Base-by-base conservation (phyloP, 2,888 invertebrate genomes). In the Drosophila lutescens region DNA sequence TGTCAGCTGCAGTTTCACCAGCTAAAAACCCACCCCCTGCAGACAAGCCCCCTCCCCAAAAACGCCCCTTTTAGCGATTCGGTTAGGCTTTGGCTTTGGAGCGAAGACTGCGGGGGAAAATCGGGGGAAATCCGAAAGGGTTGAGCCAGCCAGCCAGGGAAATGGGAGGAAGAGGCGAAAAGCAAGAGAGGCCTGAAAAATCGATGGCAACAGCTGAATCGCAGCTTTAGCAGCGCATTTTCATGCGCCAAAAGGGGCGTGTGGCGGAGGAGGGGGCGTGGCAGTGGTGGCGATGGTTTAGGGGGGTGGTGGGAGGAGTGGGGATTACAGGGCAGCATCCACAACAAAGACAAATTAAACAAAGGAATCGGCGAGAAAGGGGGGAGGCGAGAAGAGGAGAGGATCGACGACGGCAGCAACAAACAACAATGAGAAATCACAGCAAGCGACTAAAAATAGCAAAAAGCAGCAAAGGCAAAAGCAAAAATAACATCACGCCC, bases 291-390 rank as follows among this genome's bases (percentile, higher is more conserved):
- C 46, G 26, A 5, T 5, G 32, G 32, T 10, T 10, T 10, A 13
- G 44, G 13, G 7, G 44, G 44, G 13, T 9, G 44, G 13, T 3
- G 44, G 44, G 13, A 13, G 13, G 23, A 23, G n/a, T 7, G 40
- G 26, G 38, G 40, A 12, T 43, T 17, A 34, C 43, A 34, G 34
- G 49, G 49, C 61, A 71, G 74, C 80, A 78, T 70, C 77, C 68
- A 72, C 51, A 79, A 86, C 78, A 86, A 83, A 86, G 84, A 78
- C 86, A 80, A 78, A 83, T 83, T 80, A 83, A 83, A 83, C 84
- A 86, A 83, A 80, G 82, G 83, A 80, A 79, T 75, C 72, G 70
- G 67, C 72, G 55, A 43, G 17, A 32, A 59, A 46, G 54, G 60
- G 55, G 82, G 46, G 57, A 56, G 55, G 50, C 13, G 15, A 30